Evolutionary conservation across 2,888 invertebrate species (phyloP), one percentile per base, ranked within the genome.

Genomic region (Harmothoe impar): DNA sequence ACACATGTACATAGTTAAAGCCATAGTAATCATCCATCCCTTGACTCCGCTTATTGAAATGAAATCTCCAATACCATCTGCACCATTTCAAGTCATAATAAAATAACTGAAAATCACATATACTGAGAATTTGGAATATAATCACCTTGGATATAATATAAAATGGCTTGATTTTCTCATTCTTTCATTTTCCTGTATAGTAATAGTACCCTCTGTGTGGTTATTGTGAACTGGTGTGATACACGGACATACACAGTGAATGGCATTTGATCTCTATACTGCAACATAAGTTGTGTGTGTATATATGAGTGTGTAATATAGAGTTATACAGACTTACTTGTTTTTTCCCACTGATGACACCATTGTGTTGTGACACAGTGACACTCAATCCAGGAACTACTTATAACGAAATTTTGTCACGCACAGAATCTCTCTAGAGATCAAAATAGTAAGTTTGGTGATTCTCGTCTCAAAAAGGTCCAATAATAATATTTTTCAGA

Each of bases 1-100:
- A 81, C 81, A 81, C 81, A 81, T 81, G 20, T 81, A 81, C 81
- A 81, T 81, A 81, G 31, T 81, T 81, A 81, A 81, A 81, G 81
- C 81, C 81, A 81, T 81, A 10, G 81, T 81, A 35, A 35, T 35
- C 5, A 43, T 23, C 81, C 35, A 35, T 20, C 81, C n/a, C 35
- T 81, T 35, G 81, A 81, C 33, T 81, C 35, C 81, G 81, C 81
- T 81, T 23, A 25, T 35, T 81, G n/a, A 81, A 81, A 81, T 33
- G 33, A 23, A 81, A 12, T 33, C 15, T 33, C 35, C 43, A 81
- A 23, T 3, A 10, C 25, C 3, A 81, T 81, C 33, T 25, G 33
- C 81, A 7, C 0, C 81, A 81, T 17, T 43, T 43, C 81, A 81
- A 35, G 5, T 35, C 3, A 10, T 43, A 81, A 3, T 72, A 3